Conservation (phyloP, 1,140 invertebrate genomes). For the Formica exsecta region DNA sequence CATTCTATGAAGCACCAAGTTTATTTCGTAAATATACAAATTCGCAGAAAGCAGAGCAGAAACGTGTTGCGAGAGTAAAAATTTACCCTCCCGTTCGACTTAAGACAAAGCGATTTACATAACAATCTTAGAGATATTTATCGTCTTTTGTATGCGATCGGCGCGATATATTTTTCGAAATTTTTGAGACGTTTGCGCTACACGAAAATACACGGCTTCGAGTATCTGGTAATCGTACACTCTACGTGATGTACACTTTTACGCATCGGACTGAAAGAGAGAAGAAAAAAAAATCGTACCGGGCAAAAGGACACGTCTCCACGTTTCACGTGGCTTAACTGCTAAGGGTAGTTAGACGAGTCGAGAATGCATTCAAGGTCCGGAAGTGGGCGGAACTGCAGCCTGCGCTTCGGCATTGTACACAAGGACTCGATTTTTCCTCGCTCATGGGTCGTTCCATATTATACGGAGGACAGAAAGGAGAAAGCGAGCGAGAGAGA, state of each 20-base stretch:
- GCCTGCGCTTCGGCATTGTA: slow-evolving; percentile 80
- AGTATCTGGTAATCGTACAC: slow-evolving; percentile 68
- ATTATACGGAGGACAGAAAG: slow-evolving; percentile 65
- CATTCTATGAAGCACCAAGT: slow-evolving; percentile 18
- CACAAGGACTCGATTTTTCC: slow-evolving; percentile 78
- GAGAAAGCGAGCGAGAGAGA: slow-evolving; percentile 51
- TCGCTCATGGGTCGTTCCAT: slow-evolving; percentile 57
- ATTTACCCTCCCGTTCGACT: neutral
- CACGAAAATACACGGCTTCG: slow-evolving; percentile 31
- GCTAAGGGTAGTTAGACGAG: slow-evolving; percentile 79
- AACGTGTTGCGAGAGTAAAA: slow-evolving; percentile 18
- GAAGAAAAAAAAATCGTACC: slow-evolving; percentile 67
- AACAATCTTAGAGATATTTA: slow-evolving; percentile 1
- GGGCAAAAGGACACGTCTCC: slow-evolving; percentile 73
- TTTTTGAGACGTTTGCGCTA: neutral
- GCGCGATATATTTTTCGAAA: neutral
- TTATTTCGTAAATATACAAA: slow-evolving; percentile 40
- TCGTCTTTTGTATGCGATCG: neutral
- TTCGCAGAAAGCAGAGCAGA: slow-evolving; percentile 41
- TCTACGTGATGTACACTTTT: slow-evolving; percentile 32
- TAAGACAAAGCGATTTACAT: slow-evolving; percentile 42
- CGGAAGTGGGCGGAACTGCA: slow-evolving; percentile 83
- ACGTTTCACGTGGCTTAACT: slow-evolving; percentile 77
- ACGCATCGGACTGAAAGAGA: slow-evolving; percentile 53
- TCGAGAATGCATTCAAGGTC: slow-evolving; percentile 80